Evolutionary conservation across 2,888 invertebrate species (phyloP), one percentile per base, ranked within the genome.

Genomic region (Coelopa pilipes): DNA sequence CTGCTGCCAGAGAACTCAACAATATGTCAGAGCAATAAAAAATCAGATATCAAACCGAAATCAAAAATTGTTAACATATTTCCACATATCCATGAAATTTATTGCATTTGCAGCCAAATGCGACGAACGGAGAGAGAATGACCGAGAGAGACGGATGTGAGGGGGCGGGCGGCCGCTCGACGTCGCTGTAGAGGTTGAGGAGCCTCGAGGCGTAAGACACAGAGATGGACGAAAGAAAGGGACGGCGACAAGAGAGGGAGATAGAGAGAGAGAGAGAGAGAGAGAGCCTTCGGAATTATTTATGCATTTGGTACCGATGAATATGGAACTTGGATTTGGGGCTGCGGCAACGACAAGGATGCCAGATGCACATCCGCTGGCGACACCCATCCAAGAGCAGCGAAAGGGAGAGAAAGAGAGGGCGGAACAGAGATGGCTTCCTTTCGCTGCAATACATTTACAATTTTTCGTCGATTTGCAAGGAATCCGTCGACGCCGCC

Each of bases 31-130:
- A 63, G 34, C 63, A 59, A 21, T 21, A 34, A 53, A 69, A 45
- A 15, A 59, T 59, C 21, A 45, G 2, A 69, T 17, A 59, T 69
- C 55, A 53, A 34, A 55, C 7, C 34, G 53, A 68, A 68, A 68
- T 53, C 17, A 55, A 24, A 34, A 17, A 68, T 68, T 21, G 34
- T 55, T 53, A 68, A 68, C 67, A 69, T 69, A 69, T 69, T 57
- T 59, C 47, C 69, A 59, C 69, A 69, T 57, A 69, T 69, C 59
- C 34, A 69, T 59, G 57, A 69, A 69, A 69, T 59, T 68, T 53
- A 68, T 68, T 68, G 67, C 67, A 34, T 65, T 68, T 34, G 67
- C 67, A 55, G 67, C 55, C 55, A 55, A 63, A 9, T 63, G 7
- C 13, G 9, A 47, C 19, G 0, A 12, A 66, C 9, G 17, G 12